Percentiles rank a stretch among this genome's conserved stretches.
Evolutionary conservation across 2,113 vertebrate species (phyloP).

Genomic region (Saccopteryx leptura): DNA sequence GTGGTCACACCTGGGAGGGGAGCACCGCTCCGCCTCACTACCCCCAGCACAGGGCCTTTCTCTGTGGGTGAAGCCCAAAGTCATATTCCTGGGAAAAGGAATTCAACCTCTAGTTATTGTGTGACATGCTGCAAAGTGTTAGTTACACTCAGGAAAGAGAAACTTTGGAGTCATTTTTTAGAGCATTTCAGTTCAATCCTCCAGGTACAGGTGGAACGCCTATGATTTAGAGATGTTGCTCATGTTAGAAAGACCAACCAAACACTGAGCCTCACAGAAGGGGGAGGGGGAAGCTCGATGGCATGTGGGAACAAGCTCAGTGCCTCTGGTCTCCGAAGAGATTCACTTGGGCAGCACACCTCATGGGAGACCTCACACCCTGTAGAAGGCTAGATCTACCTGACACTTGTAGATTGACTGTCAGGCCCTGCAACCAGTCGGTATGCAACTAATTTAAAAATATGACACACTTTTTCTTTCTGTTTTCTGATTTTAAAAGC

Average conservation of each 20-base stretch:
- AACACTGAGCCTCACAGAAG: neutral
- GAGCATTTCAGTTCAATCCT: neutral
- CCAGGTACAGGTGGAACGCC: neutral
- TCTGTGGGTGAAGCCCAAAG: neutral
- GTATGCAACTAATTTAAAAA: conserved; percentile 14
- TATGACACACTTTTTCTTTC: neutral
- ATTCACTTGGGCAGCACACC: neutral
- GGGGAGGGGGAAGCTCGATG: neutral
- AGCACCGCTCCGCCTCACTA: neutral
- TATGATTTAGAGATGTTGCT: neutral
- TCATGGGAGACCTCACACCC: neutral
- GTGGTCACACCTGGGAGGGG: neutral
- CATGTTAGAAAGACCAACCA: neutral
- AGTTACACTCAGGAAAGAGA: neutral
- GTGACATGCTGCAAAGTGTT: neutral
- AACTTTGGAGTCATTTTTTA: neutral
- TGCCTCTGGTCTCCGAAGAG: neutral
- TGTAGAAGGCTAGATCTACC: neutral
- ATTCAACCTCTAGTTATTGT: neutral
- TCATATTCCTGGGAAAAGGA: neutral
- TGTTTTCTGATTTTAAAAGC: neutral
- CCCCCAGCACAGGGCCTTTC: neutral
- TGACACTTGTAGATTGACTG: neutral
- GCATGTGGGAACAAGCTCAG: neutral
- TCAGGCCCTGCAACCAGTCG: neutral